Evolutionary conservation across 1,140 invertebrate genomes (phyloP), one percentile per base, ranked within the genome.

Genomic region (Calephelis nemesis): DNA sequence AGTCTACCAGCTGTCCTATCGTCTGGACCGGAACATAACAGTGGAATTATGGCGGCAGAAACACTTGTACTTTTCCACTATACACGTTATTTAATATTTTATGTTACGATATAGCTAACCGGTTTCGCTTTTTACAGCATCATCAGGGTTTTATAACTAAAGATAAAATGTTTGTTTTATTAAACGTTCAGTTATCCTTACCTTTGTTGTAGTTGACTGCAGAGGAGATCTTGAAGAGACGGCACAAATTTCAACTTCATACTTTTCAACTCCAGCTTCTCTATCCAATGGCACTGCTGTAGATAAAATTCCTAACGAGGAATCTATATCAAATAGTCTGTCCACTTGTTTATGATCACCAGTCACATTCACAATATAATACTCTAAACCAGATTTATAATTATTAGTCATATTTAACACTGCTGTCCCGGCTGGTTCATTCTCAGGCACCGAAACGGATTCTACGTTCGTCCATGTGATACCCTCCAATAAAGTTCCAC

Each of bases 361-460:
- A 49, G 97, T 98, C 82, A 97, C 96, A 90, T 98, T 98, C 66
- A 97, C 96, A 82, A 98, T 96, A 91, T 97, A 98, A 92, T 98
- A 98, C 83, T 98, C 97, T 77, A 98, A 93, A 70, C 95, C 95
- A 54, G 92, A 91, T 75, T 92, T 90, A 75, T 93, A 92, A 47
- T 94, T 93, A 68, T 96, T 97, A 42, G 92, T 94, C 65, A 99
- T 94, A 69, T 95, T 96, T 71, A 97, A 85, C 63, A 98, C 95
- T 78, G 94, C 96, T 0, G 96, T 97, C 12, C 97, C 97, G 10
- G 95, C 93, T 0, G 96, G 95, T 82, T 97, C 96, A 84, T 98
- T 98, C 88, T 99, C 98, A 70, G 95, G 94, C 5, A 99, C 96
- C 47, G 94, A 96, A 39, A 96, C 96, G 62, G 93, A 93, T 45